These are phyloP conservation scores for Pteropus alecto DNA, from an alignment of 2,113 vertebrate species.

Conservation along the genomic window DNA sequence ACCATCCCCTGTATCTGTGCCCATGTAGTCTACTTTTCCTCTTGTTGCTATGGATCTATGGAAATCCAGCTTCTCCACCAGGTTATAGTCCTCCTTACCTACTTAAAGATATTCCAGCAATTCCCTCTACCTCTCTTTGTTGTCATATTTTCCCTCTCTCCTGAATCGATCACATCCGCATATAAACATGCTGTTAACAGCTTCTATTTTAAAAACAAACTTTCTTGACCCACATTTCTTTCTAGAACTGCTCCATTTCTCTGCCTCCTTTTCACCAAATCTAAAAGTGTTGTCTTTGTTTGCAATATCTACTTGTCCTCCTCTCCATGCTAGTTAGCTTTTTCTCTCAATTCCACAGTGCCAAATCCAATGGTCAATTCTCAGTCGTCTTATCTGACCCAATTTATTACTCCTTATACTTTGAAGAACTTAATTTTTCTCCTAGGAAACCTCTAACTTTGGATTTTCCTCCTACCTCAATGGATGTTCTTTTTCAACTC, in stretches of 20 bases:
- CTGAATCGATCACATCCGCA: background rate
- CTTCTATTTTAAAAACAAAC: background rate
- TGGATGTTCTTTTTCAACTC: background rate
- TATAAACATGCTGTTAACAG: background rate
- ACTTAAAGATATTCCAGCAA: background rate
- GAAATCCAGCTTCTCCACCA: background rate
- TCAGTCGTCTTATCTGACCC: background rate
- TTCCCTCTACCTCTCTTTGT: background rate
- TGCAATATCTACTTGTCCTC: background rate
- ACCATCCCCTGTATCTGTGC: background rate
- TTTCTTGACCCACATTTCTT: background rate
- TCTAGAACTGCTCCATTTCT: background rate
- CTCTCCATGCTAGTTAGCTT: background rate
- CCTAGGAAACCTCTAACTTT: background rate
- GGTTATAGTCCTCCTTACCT: background rate
- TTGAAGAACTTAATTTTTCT: background rate
- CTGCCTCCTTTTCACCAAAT: background rate
- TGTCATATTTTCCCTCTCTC: background rate
- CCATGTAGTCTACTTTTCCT: background rate
- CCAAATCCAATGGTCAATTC: background rate
- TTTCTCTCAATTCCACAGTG: background rate
- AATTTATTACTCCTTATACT: background rate
- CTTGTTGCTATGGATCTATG: background rate
- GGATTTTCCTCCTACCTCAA: background rate
- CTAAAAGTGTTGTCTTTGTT: background rate